Conservation (phyloP, 2,797 vertebrate species). For the Chanos chanos region DNA sequence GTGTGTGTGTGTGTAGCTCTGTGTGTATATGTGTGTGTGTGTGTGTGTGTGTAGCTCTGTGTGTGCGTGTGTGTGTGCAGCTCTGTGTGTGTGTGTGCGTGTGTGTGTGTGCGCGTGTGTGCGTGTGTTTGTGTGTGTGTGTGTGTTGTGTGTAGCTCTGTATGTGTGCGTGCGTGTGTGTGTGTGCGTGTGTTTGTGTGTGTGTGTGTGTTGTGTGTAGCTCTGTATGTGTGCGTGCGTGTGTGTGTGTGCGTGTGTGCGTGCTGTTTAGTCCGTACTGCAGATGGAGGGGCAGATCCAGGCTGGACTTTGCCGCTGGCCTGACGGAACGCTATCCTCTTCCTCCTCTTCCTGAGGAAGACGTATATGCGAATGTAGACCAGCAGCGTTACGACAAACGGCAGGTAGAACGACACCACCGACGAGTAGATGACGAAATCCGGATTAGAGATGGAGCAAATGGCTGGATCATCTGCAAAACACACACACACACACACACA, state of each 20-base stretch:
- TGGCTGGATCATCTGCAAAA: conserved; percentile 77
- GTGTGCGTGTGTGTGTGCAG: too few species aligned
- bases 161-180: background rate
- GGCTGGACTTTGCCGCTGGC: conserved; percentile 76
- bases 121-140: background rate
- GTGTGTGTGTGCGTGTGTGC: background rate
- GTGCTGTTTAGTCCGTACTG: conserved; percentile 62
- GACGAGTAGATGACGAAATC: conserved; percentile 94
- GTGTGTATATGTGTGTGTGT: too few species aligned
- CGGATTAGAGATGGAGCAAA: conserved; percentile 95
- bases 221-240: background rate
- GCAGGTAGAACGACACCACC: conserved; percentile 92
- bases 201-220: too few species aligned
- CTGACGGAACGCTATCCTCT: conserved; percentile 81
- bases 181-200: background rate
- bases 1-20: conserved; percentile 50
- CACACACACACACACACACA: conserved; percentile 5
- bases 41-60: too few species aligned
- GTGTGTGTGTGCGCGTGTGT: background rate
- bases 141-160: background rate
- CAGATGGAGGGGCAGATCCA: conserved; percentile 55
- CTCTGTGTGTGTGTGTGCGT: too few species aligned
- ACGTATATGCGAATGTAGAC: conserved; percentile 91
- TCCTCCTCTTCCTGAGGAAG: conserved; percentile 84
- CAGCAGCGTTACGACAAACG: conserved; percentile 87